phyloP scores from a whole-genome alignment of 2,797 vertebrate genomes.

The Tapirus indicus region DNA sequence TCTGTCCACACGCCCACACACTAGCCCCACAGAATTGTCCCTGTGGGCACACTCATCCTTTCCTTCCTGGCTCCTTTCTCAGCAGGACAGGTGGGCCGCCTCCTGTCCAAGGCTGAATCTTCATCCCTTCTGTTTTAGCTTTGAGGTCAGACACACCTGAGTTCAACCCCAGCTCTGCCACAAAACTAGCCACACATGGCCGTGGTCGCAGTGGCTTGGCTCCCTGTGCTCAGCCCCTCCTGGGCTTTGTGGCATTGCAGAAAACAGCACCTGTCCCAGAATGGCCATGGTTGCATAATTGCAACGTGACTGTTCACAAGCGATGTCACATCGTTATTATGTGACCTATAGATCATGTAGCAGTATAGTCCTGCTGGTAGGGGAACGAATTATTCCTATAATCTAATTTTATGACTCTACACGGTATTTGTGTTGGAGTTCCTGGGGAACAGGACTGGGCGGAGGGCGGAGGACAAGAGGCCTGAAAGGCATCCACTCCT shows the following conservation, averaged over 20 bases:
- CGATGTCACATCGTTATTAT: not conserved
- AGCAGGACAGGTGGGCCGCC: not conserved
- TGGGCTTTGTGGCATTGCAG: not conserved
- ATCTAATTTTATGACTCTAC: not conserved
- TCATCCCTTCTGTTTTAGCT: not conserved
- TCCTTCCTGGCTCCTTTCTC: not conserved
- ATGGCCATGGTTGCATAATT: accelerated
- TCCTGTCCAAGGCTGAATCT: not conserved
- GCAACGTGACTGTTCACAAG: not conserved
- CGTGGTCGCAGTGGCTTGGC: too few species aligned
- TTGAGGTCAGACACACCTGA: not conserved
- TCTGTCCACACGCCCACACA: not conserved
- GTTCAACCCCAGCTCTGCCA: not conserved
- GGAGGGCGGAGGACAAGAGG: not conserved
- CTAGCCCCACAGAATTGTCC: not conserved
- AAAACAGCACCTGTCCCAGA: not conserved
- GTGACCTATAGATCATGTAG: not conserved
- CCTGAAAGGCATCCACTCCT: not conserved
- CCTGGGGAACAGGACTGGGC: not conserved
- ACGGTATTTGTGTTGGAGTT: not conserved
- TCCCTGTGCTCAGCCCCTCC: not conserved
- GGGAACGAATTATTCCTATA: not conserved
- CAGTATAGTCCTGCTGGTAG: not conserved
- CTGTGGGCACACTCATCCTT: not conserved
- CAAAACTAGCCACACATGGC: not conserved